These are phyloP conservation scores for Eilema caniola DNA, from an alignment of 2,888 invertebrate genomes.

Conservation along the genomic window DNA sequence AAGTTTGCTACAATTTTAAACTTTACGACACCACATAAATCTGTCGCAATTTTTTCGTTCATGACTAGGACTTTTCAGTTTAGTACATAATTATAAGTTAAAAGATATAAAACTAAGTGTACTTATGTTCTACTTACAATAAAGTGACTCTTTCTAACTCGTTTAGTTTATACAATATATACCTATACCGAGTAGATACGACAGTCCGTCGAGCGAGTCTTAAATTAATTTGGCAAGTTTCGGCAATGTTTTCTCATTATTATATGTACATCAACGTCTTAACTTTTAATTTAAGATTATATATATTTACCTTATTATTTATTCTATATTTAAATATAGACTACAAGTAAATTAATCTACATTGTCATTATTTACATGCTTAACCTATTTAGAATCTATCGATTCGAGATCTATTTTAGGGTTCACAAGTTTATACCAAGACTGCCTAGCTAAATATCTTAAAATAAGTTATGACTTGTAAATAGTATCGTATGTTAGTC, in stretches of 20 bases:
- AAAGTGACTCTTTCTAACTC: conserved; percentile 10
- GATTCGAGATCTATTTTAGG: conserved; percentile 15
- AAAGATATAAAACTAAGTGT: neutral
- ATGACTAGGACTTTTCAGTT: neutral
- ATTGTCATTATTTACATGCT: conserved; percentile 9
- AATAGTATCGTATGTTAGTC: neutral
- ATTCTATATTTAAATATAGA: neutral
- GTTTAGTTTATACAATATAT: conserved; percentile 3
- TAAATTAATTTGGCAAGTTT: conserved; percentile 15
- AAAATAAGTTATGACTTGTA: conserved; percentile 3
- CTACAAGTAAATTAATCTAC: neutral
- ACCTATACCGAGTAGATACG: conserved; percentile 6
- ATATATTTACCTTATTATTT: neutral
- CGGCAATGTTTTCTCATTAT: neutral
- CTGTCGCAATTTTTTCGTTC: neutral
- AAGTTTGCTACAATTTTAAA: neutral
- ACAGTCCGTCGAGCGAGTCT: conserved; percentile 9
- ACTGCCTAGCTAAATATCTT: conserved; percentile 2
- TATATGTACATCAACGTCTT: conserved; percentile 13
- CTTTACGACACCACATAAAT: neutral
- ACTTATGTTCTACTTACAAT: neutral
- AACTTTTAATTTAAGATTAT: neutral
- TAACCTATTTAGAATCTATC: neutral
- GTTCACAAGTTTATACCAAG: neutral
- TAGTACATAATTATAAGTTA: neutral